Evolutionary conservation across 2,797 vertebrate species (phyloP).

Genomic region (Girardinus metallicus): DNA sequence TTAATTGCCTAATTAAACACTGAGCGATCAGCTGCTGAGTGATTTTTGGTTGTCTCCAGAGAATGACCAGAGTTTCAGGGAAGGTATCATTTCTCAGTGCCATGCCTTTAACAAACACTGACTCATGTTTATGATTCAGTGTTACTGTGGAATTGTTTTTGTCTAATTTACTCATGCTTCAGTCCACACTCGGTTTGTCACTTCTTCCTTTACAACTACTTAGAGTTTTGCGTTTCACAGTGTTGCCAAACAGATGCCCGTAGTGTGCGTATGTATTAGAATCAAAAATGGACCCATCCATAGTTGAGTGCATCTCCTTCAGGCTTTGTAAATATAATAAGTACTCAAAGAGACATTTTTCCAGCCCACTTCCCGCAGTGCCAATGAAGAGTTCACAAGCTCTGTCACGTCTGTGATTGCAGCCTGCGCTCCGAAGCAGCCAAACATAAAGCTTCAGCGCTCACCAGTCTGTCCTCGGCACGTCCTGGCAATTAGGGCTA

Average conservation of each 20-base stretch:
- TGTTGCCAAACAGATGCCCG: constrained; percentile 5
- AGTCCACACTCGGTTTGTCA: background rate
- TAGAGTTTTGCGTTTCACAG: background rate
- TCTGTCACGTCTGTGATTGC: constrained; percentile 35
- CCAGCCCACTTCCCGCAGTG: constrained; percentile 35
- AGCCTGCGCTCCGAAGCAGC: constrained; percentile 31
- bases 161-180: constrained; percentile 3
- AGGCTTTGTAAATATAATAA: constrained; percentile 48
- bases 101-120: background rate
- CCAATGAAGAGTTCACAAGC: constrained; percentile 25
- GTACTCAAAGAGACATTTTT: constrained; percentile 47
- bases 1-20: background rate
- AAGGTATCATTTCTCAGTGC: background rate
- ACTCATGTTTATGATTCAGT: background rate
- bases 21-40: background rate
- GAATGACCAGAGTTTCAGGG: background rate
- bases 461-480: constrained; percentile 31
- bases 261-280: constrained; percentile 5
- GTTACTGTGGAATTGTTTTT: background rate
- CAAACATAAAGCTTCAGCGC: constrained; percentile 35
- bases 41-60: background rate
- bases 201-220: constrained; percentile 8
- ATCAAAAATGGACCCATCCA: constrained; percentile 27
- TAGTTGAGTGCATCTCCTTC: constrained; percentile 35
- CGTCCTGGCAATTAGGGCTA: constrained; percentile 49